Base-by-base conservation (phyloP, 1,140 invertebrate genomes). In the Plutomurus gul region DNA sequence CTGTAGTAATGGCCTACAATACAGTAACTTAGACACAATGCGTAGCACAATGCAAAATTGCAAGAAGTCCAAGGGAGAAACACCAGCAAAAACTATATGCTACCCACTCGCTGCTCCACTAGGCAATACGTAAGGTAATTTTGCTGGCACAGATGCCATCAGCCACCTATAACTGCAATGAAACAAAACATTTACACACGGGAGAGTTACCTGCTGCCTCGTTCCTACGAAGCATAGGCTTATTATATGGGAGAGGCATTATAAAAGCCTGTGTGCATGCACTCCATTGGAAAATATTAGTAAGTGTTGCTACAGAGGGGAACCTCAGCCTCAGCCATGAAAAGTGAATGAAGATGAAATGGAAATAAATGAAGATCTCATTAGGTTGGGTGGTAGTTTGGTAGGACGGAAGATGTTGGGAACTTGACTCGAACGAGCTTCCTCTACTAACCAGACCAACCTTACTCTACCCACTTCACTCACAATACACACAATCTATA, bases 351-450 rank as follows among this genome's bases (percentile, higher is more conserved):
- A 72, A 72, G 70, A 72, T 25, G 40, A 43, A 72, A 72, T 72
- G 70, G 70, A 43, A 72, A 72, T 46, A 72, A 39, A 72, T 72
- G 70, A 72, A 72, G 70, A 72, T 72, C 70, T 72, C 70, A 72
- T 72, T 72, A 72, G 36, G 36, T 72, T 18, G 27, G 56, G 27
- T 60, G 27, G 51, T 65, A 33, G 16, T 25, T 56, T 56, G 22
- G 43, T 0, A 8, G 30, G 51, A 30, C 20, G 22, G 49, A 25
- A 56, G 25, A 56, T 56, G 25, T 65, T 65, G 20, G 47, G 20
- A 65, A 33, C 10, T 65, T 33, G 56, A 30, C 27, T 33, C n/a
- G 27, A 33, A 25, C 27, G 25, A 65, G 56, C n/a, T 13, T n/a
- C n/a, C n/a, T 43, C 10, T n/a, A 13, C 39, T 43, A 3, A 1